Evolutionary conservation across 1,140 invertebrate species (phyloP), one percentile per base, ranked within the genome.

Genomic region (Hirudo medicinalis): DNA sequence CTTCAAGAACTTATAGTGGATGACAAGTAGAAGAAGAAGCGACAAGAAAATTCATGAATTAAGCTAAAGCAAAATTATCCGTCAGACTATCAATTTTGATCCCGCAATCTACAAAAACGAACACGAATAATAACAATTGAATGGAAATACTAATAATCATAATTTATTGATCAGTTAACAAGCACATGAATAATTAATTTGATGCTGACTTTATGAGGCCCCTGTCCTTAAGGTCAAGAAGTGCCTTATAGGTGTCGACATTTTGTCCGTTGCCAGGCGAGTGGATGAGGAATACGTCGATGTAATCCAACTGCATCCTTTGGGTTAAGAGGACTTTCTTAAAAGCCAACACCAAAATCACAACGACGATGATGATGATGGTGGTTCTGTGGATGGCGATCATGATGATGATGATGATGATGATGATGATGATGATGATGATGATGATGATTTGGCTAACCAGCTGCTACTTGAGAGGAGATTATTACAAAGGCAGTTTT

Each of bases 211-310:
- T 76, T 69, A 79, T 74, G 9, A 78, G 71, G 27, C 78, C 78
- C 55, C 76, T 53, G 49, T 75, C 63, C 72, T 78, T 75, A 11
- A 78, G 73, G 70, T 78, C 76, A 60, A 77, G 54, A 72, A 79
- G 75, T 20, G 74, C 75, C 67, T 78, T 75, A 67, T 79, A 79
- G 0, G 77, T 76, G 54, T 79, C 77, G 17, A 78, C n/a, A 27
- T 74, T 75, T 25, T 73, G 72, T 11, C 78, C 78, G 15, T 71
- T 74, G 22, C 70, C 36, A 66, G 78, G 78, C 22, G 69, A 67
- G 73, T 79, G 78, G 63, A 79, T 78, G 2, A 79, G 69, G 71
- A 76, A 78, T 2, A 78, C 71, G 71, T 79, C 78, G 40, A 79
- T 70, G 73, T 79, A 79, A 27, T 72, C 75, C 32, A 70, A 71